Conservation (phyloP, 2,113 vertebrate species). For the Galbula dea region DNA sequence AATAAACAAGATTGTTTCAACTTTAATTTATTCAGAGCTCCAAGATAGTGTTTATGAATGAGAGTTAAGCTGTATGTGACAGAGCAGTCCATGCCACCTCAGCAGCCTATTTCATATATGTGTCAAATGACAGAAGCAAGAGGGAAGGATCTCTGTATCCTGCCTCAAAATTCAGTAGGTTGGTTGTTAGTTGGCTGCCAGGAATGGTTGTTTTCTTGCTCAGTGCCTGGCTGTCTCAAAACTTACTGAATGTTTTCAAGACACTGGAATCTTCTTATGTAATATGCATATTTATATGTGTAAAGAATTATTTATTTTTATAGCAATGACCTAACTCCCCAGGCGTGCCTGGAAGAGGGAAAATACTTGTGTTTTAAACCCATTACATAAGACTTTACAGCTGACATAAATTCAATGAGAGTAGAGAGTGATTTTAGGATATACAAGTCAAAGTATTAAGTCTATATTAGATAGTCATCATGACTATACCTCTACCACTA, state of each 20-base stretch:
- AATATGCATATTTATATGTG: not conserved
- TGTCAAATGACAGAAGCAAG: not conserved
- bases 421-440: not conserved
- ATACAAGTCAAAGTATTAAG: not conserved
- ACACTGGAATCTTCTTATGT: not conserved
- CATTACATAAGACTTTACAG: not conserved
- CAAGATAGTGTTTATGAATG: not conserved
- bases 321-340: not conserved
- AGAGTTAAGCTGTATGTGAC: not conserved
- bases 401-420: not conserved
- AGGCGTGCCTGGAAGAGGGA: not conserved
- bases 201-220: not conserved
- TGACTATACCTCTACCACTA: not conserved
- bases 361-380: not conserved
- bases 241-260: not conserved
- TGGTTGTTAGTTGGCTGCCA: not conserved
- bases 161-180: not conserved
- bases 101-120: not conserved
- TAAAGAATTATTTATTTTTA: constrained; percentile 3
- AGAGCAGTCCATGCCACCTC: not conserved
- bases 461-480: not conserved
- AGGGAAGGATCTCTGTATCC: not conserved
- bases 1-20: not conserved
- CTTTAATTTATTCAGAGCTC: not conserved
- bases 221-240: not conserved